Evolutionary conservation across 2,888 invertebrate species (phyloP), one percentile per base, ranked within the genome.

Genomic region (Blastobasis adustella): DNA sequence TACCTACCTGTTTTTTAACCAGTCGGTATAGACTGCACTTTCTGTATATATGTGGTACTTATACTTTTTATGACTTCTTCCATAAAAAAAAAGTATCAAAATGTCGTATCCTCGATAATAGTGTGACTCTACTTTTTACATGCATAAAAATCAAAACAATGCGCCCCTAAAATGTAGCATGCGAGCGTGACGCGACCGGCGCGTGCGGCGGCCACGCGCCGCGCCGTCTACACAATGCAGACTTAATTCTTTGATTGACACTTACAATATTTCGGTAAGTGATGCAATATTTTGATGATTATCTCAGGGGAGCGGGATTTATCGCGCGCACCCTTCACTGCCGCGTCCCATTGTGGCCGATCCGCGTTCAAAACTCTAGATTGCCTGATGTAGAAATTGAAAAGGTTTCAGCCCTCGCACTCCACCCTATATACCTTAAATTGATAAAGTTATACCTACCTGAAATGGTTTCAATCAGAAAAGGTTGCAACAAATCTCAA

Each of bases 191-290:
- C 61, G 68, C 67, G 52, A 50, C 56, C 50, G 58, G 44, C 54
- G 60, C 79, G 77, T 73, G 76, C 76, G 84, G 53, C 71, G 56
- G 74, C 58, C 77, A 75, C 81, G 75, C 73, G 76, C 67, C 68
- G 58, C 56, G 49, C 61, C 58, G 56, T 47, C 50, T 51, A 66
- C 61, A 87, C 87, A 89, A 88, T 87, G 73, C 74, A 56, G 71
- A 78, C 82, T 82, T 89, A 89, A 89, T 89, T 86, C 83, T 78
- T 82, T 89, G 89, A 89, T 89, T 89, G 89, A 89, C 89, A 87
- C 82, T 88, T 89, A 89, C 89, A 89, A 89, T 89, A 89, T 89
- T 86, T 84, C 85, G 80, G 82, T 87, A 87, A 89, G 87, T 89
- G 89, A 89, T 81, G 89, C 89, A 88, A 89, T 89, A 88, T 86